Percentiles rank a stretch among this genome's conserved stretches.
Evolutionary conservation across 2,797 vertebrate species (phyloP).

Genomic region (Muscicapa comitata): DNA sequence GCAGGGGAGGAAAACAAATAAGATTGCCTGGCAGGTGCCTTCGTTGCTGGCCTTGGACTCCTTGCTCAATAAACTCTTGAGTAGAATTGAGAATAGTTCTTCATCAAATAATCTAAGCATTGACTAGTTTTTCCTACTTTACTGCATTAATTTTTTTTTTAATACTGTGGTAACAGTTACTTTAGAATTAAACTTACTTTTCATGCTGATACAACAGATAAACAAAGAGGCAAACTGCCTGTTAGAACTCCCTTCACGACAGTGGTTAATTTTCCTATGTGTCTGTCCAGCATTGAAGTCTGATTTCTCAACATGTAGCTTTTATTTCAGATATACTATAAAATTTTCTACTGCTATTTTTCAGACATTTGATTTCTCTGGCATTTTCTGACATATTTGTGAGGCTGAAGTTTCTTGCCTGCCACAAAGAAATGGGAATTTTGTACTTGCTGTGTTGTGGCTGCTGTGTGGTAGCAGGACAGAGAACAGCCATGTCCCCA

Average conservation of each 20-base stretch:
- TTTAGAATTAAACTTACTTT: background rate
- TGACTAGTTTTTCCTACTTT: background rate
- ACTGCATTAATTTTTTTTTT: background rate
- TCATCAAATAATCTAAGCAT: background rate
- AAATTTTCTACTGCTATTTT: background rate
- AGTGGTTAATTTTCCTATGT: background rate
- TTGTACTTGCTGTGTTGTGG: background rate
- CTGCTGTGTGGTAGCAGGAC: background rate
- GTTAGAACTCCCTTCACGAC: background rate
- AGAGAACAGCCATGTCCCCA: background rate
- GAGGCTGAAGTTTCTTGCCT: background rate
- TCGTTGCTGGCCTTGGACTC: background rate
- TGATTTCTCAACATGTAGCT: background rate
- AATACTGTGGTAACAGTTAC: background rate
- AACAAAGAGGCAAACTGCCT: background rate
- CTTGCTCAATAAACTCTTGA: background rate
- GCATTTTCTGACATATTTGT: accelerated
- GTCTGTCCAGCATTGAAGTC: background rate
- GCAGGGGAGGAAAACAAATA: background rate
- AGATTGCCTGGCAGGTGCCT: background rate
- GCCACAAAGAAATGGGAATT: background rate
- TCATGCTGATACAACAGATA: background rate
- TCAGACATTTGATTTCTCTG: background rate
- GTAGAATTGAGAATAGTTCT: background rate
- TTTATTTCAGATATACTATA: background rate